Base-by-base conservation (phyloP, 2,113 vertebrate species). In the Chionomys nivalis region DNA sequence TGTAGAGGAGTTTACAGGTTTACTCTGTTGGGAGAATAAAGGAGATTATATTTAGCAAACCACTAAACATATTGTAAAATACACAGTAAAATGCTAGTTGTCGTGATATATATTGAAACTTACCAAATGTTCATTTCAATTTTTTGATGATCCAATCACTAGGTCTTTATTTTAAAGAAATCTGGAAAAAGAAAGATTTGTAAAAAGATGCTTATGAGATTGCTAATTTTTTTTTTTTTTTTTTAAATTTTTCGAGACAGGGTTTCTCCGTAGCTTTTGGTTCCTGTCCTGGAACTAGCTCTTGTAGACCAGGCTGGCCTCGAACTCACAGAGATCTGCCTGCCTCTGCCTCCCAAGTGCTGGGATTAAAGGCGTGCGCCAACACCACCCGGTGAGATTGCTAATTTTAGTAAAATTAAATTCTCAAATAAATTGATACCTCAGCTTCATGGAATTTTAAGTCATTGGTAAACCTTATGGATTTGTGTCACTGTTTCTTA, bases 111-210 rank as follows among this genome's bases (percentile, higher is more conserved):
- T 49, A 63, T 89, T 73, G 47, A 47, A 44, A 85, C 39, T 63
- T 16, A 26, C 66, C 52, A 83, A 49, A 49, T 89, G 11, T 52
- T 33, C 47, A 81, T 89, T 81, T 94, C 42, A 82, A 42, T 63
- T 82, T 58, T 94, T 73, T 73, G 49, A 39, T 78, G 87, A 87
- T 87, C 65, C 28, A 81, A 4, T 24, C 17, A 36, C 49, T 88
- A 47, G 86, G 39, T 72, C 70, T n/a, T 91, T 81, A n/a, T 78
- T 93, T 55, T 78, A 61, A 47, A 24, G 63, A 89, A 89, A 89
- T n/a, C 66, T 72, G n/a, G 42, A 49, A 70, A 68, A 82, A 47
- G 42, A 81, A 79, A 79, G 31, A 77, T 94, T 39, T 87, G 19
- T 87, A 61, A 24, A 55, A 68, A 93, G 39, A 68, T 87, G 19